Percentiles rank a stretch among this genome's conserved stretches.
phyloP scores from a whole-genome alignment of 2,888 invertebrate species.

The Diaprepes abbreviatus region DNA sequence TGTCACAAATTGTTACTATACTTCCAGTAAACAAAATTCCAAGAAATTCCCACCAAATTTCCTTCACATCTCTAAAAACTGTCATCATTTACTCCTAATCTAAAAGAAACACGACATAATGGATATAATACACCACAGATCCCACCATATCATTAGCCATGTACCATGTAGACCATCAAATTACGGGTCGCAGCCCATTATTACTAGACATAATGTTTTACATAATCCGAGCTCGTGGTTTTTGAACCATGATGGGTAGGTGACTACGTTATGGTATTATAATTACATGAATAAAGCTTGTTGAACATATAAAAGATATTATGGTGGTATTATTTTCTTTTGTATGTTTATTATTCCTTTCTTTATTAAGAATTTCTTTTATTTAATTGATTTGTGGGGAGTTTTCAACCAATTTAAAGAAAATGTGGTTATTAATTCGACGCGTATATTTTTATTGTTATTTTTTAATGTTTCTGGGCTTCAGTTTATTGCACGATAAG shows the following conservation, averaged over 20 bases:
- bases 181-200: constrained; percentile 38
- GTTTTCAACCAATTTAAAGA: no score
- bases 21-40: no score
- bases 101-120: constrained; percentile 42
- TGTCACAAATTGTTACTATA: no score
- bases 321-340: not conserved
- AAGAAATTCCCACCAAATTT: constrained; percentile 11
- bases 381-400: no score
- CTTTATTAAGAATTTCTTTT: no score
- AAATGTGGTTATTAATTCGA: no score
- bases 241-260: constrained; percentile 30
- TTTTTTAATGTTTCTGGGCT: no score
- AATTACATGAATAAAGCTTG: constrained; percentile 4
- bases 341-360: not conserved
- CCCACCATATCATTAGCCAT: constrained; percentile 31
- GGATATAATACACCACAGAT: constrained; percentile 28
- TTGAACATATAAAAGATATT: constrained; percentile 4
- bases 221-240: constrained; percentile 40
- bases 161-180: constrained; percentile 37
- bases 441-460: no score
- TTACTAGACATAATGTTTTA: constrained; percentile 41
- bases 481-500: no score
- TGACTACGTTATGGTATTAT: constrained; percentile 19
- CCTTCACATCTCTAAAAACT: constrained; percentile 15
- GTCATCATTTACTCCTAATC: constrained; percentile 35